These are phyloP conservation scores for Drosophila antonietae DNA, from an alignment of 2,888 invertebrate genomes.

Conservation along the genomic window DNA sequence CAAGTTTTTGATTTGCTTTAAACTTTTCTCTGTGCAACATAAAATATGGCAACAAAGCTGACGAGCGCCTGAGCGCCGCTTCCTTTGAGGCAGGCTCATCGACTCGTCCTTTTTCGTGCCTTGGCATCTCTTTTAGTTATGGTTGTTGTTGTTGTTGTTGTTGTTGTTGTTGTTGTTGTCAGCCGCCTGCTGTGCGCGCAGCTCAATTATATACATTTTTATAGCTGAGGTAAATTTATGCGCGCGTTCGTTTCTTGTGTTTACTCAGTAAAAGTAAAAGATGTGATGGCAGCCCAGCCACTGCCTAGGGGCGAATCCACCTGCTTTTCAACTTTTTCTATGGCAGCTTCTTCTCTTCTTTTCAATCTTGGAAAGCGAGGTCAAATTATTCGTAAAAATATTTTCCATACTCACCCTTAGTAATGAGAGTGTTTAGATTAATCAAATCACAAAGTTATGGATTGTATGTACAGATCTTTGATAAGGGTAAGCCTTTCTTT, in stretches of 20 bases:
- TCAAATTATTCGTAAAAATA: conserved; percentile 9
- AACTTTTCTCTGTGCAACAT: conserved; percentile 61
- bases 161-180: conserved; percentile 14
- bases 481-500: conserved; percentile 4
- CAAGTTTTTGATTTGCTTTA: conserved; percentile 77
- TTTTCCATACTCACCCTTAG: conserved; percentile 11
- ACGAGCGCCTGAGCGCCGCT: conserved; percentile 30
- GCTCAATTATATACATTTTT: conserved; percentile 80
- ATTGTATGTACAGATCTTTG: conserved; percentile 5
- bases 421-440: conserved; percentile 13
- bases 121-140: conserved; percentile 46
- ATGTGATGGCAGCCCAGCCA: conserved; percentile 8
- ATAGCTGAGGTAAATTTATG: conserved; percentile 71
- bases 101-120: conserved; percentile 43
- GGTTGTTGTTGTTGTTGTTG: neutral
- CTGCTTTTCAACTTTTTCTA: conserved; percentile 14
- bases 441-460: conserved; percentile 8
- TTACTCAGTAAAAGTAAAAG: conserved; percentile 54
- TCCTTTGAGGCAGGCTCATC: conserved; percentile 65
- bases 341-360: neutral
- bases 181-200: conserved; percentile 52
- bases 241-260: conserved; percentile 66
- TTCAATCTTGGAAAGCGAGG: neutral
- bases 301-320: conserved; percentile 3
- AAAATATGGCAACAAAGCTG: conserved; percentile 50